Conservation (phyloP, 1,140 invertebrate species). For the Drosophila pandora region DNA sequence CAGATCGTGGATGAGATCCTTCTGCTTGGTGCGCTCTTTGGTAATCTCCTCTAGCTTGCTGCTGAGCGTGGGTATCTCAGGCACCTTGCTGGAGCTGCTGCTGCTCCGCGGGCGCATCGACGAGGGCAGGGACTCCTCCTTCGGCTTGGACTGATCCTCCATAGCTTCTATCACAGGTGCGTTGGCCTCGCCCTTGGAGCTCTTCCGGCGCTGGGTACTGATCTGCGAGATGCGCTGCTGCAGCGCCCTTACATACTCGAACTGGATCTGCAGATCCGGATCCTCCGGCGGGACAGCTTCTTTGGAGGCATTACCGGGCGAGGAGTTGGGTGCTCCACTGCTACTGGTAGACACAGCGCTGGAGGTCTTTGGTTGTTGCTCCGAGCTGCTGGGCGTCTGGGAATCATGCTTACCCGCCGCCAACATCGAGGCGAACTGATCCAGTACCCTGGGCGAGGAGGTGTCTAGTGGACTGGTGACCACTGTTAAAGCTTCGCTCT, state of each 20-base stretch:
- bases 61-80: constrained; percentile 74
- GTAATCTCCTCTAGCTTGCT: constrained; percentile 87
- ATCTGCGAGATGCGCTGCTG: constrained; percentile 90
- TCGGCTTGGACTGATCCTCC: constrained; percentile 21
- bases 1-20: constrained; percentile 89
- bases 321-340: constrained; percentile 38
- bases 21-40: constrained; percentile 88
- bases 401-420: constrained; percentile 57
- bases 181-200: constrained; percentile 84
- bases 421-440: constrained; percentile 65
- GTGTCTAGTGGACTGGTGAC: constrained; percentile 85
- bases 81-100: constrained; percentile 70
- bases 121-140: constrained; percentile 4
- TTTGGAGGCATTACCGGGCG: constrained; percentile 44
- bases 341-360: constrained; percentile 54
- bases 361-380: constrained; percentile 75
- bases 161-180: constrained; percentile 79
- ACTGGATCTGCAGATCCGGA: constrained; percentile 65
- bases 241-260: constrained; percentile 87
- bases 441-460: constrained; percentile 63
- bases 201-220: constrained; percentile 87
- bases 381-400: constrained; percentile 74
- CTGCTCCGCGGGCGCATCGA: constrained; percentile 57
- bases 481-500: constrained; percentile 85
- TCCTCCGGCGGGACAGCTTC: constrained; percentile 43